Conservation (phyloP, 53 echinoderm and acorn worm genomes). For the Patiria pectinifera region DNA sequence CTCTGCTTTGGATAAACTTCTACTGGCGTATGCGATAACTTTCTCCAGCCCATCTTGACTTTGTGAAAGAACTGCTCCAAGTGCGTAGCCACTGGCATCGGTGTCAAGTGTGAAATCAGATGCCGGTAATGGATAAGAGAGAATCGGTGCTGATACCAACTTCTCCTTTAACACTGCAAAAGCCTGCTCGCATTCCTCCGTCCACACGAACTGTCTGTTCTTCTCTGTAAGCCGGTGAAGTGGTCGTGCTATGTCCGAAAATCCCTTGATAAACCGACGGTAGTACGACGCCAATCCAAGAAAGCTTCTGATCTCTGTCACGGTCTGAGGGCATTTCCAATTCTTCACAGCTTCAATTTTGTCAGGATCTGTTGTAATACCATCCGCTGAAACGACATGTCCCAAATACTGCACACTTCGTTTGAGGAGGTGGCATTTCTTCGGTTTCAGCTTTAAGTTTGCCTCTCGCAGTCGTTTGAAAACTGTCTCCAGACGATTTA, state of each 20-base stretch:
- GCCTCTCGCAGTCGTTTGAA: conserved; percentile 2
- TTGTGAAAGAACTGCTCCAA: conserved; percentile 46
- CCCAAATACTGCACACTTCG: too few relatives aligned
- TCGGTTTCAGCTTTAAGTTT: conserved; percentile 37
- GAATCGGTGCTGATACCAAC: too few relatives aligned
- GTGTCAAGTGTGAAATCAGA: conserved; percentile 8
- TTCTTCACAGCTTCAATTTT: conserved; percentile 46
- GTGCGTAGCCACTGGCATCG: conserved; percentile 24
- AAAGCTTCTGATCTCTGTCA: conserved; percentile 40
- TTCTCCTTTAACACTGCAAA: too few relatives aligned
- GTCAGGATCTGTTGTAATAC: conserved; percentile 40
- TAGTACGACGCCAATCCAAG: conserved; percentile 48
- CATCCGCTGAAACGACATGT: conserved; percentile 53
- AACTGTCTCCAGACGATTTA: conserved; percentile 25
- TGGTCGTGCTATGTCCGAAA: conserved; percentile 37
- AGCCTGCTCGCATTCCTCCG: too few relatives aligned
- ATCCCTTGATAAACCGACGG: conserved; percentile 21
- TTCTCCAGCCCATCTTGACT: conserved; percentile 23
- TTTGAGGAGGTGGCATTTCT: conserved; percentile 36
- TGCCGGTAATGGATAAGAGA: not conserved
- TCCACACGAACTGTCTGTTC: too few relatives aligned
- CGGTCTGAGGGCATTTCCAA: conserved; percentile 14
- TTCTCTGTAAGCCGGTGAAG: too few relatives aligned
- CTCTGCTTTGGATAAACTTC: too few relatives aligned
- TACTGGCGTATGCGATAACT: conserved; percentile 27